Conservation (phyloP, 1,140 invertebrate species). For the Listronotus oregonensis region DNA sequence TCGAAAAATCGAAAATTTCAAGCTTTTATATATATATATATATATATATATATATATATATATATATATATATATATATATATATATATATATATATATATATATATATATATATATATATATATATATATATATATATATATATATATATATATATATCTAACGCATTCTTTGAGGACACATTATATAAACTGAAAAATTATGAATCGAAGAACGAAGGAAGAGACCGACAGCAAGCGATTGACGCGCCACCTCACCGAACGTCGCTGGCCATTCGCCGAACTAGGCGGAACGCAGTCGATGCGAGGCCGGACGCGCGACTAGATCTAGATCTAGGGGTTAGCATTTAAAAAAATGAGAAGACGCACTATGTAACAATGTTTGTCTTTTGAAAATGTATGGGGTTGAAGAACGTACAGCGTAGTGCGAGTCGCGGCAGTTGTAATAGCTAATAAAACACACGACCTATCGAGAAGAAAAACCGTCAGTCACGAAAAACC, state of each 20-base stretch:
- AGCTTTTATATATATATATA: too few species aligned
- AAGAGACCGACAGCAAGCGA: not conserved
- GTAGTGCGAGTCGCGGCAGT: not conserved
- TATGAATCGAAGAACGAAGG: slow-evolving; percentile 1
- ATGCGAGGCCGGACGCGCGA: not conserved
- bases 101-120: not conserved
- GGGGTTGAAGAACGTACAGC: not conserved
- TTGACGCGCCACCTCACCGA: not conserved
- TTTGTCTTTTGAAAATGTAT: slow-evolving; percentile 1
- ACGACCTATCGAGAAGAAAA: not conserved
- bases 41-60: too few species aligned
- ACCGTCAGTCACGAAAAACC: not conserved
- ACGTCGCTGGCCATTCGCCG: slow-evolving; percentile 1
- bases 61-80: too few species aligned
- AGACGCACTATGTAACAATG: slow-evolving; percentile 1
- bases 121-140: too few species aligned
- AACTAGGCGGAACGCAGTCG: slow-evolving; percentile 1
- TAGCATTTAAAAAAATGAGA: slow-evolving; percentile 1
- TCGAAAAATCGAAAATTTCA: too few species aligned
- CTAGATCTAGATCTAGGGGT: not conserved
- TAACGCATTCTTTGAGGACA: slow-evolving; percentile 1
- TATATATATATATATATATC: too few species aligned
- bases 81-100: slow-evolving; percentile 2
- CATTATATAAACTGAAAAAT: slow-evolving; percentile 2
- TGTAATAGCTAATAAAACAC: slow-evolving; percentile 1